phyloP scores from a whole-genome alignment of 2,113 vertebrate genomes.

The Arizona elegans region DNA sequence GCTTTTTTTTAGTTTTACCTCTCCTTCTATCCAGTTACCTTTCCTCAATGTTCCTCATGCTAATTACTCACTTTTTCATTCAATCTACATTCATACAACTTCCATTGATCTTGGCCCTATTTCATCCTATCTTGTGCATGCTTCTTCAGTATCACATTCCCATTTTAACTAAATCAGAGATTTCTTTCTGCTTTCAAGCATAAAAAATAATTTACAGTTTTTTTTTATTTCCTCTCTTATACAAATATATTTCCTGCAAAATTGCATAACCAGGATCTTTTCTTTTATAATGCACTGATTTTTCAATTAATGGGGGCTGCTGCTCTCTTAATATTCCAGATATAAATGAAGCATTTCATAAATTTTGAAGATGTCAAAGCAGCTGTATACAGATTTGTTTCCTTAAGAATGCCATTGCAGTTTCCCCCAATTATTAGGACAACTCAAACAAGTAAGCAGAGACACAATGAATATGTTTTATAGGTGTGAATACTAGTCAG shows the following conservation, averaged over 20 bases:
- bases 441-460: neutral
- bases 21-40: neutral
- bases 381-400: neutral
- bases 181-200: neutral
- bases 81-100: neutral
- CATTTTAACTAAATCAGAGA: neutral
- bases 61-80: neutral
- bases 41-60: neutral
- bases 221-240: neutral
- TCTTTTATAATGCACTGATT: neutral
- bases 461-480: neutral
- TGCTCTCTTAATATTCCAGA: neutral
- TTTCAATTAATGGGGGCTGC: neutral
- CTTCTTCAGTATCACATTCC: neutral
- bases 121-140: neutral
- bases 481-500: neutral
- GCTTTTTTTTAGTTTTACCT: neutral
- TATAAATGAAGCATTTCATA: neutral
- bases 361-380: neutral
- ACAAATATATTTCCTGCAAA: neutral
- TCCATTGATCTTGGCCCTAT: neutral
- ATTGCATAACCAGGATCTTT: neutral
- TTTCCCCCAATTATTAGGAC: neutral
- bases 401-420: neutral
- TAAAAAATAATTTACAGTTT: neutral